Evolutionary conservation across 2,888 invertebrate genomes (phyloP), one percentile per base, ranked within the genome.

Genomic region (Lepidonotus clava): DNA sequence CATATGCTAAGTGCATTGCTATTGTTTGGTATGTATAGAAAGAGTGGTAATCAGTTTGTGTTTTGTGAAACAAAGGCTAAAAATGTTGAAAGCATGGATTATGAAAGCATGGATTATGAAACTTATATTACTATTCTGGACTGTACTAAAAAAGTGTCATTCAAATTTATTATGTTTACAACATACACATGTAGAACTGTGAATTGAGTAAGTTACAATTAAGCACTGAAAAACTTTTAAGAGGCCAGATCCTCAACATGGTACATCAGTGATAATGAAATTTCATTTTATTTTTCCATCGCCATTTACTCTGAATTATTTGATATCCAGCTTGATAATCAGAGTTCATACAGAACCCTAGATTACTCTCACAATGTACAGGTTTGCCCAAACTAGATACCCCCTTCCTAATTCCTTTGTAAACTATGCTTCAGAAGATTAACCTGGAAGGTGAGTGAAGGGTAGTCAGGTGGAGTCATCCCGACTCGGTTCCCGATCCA

Each of bases 401-500:
- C 46, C 14, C 34, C 14, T 18, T 8, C 14, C 32, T 51, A 77
- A n/a, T n/a, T n/a, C n/a, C n/a, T n/a, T 46, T 11, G 18, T 46
- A 66, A 6, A 6, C 66, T 66, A 6, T n/a, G 11, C n/a, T n/a
- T n/a, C 24, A 66, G 71, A 4, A 8, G 77, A 46, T 21, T 91
- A 91, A 95, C 95, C 92, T 95, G 95, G 88, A 96, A 95, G 1
- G 95, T 94, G 66, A 95, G 92, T 51, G 94, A 92, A 2, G 87
- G 88, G 77, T 88, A 87, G 14, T 88, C 86, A 2, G 88, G 88
- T 4, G 86, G 67, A 76, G 36, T 95, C 88, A 95, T 93, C 53
- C 98, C 98, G 18, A 98, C 96, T 87, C 98, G 94, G 0, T 95
- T 95, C 0, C 93, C 93, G n/a, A 93, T 86, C 93, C 93, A 93